These are phyloP conservation scores for Tiphia femorata DNA, from an alignment of 2,888 invertebrate species.

Conservation along the genomic window DNA sequence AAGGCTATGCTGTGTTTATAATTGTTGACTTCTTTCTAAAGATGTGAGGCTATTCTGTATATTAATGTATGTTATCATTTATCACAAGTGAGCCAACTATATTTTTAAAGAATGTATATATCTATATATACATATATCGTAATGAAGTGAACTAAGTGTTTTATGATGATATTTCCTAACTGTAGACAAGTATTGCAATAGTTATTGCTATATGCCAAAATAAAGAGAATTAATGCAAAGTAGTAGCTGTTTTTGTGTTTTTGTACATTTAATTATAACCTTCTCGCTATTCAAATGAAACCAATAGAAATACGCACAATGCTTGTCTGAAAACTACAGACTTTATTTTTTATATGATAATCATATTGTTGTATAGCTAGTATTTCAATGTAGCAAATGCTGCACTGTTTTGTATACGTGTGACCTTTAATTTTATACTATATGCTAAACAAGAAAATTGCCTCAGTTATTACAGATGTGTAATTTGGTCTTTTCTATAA, in stretches of 20 bases:
- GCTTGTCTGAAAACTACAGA: constrained; percentile 1
- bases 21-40: constrained; percentile 20
- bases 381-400: constrained; percentile 2
- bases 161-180: constrained; percentile 29
- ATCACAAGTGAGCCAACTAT: constrained; percentile 13
- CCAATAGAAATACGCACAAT: background rate
- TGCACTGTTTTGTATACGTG: too few species aligned
- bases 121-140: constrained; percentile 14
- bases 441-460: too few species aligned
- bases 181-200: constrained; percentile 33
- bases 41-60: constrained; percentile 24
- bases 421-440: too few species aligned
- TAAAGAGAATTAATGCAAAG: constrained; percentile 52
- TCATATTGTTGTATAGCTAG: too few species aligned
- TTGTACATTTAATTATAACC: constrained; percentile 40
- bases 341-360: background rate
- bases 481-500: too few species aligned
- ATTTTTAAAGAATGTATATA: constrained; percentile 27
- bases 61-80: constrained; percentile 21
- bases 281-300: constrained; percentile 22
- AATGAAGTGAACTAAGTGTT: constrained; percentile 19
- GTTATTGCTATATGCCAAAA: constrained; percentile 53
- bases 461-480: too few species aligned
- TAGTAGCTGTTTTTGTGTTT: constrained; percentile 43
- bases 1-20: constrained; percentile 21